Base-by-base conservation (phyloP, 1,140 invertebrate genomes). In the Saccostrea glomerata region DNA sequence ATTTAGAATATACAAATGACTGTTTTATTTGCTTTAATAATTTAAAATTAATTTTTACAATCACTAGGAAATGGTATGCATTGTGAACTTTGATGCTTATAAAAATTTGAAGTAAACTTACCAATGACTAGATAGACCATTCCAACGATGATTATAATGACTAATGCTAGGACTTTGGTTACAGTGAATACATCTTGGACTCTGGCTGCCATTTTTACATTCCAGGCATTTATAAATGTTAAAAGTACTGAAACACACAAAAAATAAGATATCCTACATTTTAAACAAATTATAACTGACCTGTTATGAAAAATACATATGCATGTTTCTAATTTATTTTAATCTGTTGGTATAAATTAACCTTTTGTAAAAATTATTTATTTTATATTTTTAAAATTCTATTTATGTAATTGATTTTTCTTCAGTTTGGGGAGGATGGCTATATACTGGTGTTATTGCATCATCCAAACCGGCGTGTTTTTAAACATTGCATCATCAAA, bases 61-160 rank as follows among this genome's bases (percentile, higher is more conserved):
- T 47, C 9, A 47, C 47, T 47, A 47, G 9, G 47, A 47, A 47
- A 47, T 47, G 6, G 30, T 36, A 36, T 36, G 30, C 30, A 36
- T 36, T 36, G 30, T 36, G 30, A 36, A 36, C 30, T 47, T 47
- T 47, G 47, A 47, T 47, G 47, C 47, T 47, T 17, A 63, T 63
- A 2, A 4, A 15, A 60, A 60, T 2, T 36, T 63, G 58, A 2
- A 2, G 25, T 15, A 84, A 25, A 90, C 92, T 93, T 88, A 94
- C 94, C 93, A 90, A 89, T 93, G 56, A 86, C 87, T 55, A 95
- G 88, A 40, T 90, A 92, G 63, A 94, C 92, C 9, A 95, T 84
- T n/a, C 95, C 95, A 63, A 92, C 94, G 87, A 93, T 93, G 85
- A 95, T 95, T 83, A 95, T 94, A 86, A 94, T 92, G n/a, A 94